These are phyloP conservation scores for Lepidurus arcticus DNA, from an alignment of 1,140 invertebrate genomes.

Conservation along the genomic window DNA sequence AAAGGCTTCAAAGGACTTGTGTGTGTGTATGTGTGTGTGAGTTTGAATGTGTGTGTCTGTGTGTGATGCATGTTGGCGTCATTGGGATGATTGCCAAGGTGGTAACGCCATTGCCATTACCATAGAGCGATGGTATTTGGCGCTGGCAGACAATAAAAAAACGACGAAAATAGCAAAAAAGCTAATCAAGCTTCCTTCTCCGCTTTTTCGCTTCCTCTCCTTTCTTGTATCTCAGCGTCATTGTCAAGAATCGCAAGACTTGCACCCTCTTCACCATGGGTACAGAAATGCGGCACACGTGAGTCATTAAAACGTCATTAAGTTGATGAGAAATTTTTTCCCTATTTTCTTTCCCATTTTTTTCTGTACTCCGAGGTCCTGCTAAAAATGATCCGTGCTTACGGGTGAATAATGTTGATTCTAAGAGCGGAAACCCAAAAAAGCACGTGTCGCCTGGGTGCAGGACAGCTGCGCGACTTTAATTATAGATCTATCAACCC, in stretches of 20 bases:
- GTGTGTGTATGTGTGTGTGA: constrained; percentile 7
- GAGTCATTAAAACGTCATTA: constrained; percentile 22
- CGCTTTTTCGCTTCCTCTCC: background rate
- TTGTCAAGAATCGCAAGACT: background rate
- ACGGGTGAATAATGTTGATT: background rate
- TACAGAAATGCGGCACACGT: constrained; percentile 21
- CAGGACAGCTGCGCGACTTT: constrained; percentile 12
- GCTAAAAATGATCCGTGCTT: background rate
- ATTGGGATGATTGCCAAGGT: constrained; percentile 13
- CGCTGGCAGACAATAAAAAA: constrained; percentile 13
- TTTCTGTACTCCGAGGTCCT: background rate
- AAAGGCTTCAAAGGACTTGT: background rate
- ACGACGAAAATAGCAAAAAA: constrained; percentile 10
- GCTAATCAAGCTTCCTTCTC: background rate
- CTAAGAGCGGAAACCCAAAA: background rate
- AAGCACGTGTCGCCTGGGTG: background rate
- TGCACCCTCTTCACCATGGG: background rate
- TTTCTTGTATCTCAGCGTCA: constrained; percentile 6
- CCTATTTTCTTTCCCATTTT: background rate
- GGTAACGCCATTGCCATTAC: constrained; percentile 17
- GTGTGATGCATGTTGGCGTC: constrained; percentile 17
- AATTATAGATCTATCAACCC: constrained; percentile 22
- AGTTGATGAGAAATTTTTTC: constrained; percentile 13
- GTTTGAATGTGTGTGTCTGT: constrained; percentile 21
- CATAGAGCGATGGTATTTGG: constrained; percentile 1